Conservation (phyloP, 2,888 invertebrate genomes). For the Rotaria macrura region DNA sequence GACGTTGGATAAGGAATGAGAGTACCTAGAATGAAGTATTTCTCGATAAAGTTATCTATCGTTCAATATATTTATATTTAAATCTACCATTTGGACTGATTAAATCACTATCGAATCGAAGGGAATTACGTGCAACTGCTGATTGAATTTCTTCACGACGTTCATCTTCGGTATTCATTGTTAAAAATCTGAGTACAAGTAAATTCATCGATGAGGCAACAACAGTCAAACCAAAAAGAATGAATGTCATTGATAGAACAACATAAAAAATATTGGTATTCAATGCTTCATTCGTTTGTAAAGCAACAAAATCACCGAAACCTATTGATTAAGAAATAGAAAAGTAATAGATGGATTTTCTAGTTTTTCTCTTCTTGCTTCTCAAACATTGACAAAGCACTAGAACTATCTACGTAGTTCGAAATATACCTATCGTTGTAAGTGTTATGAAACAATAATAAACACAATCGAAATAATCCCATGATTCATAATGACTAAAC, state of each 20-base stretch:
- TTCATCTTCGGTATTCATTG: constrained; percentile 90
- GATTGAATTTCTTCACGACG: constrained; percentile 74
- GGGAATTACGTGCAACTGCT: background rate
- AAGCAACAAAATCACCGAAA: background rate
- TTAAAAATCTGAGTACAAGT: constrained; percentile 87
- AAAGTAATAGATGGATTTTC: background rate
- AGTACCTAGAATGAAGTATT: background rate
- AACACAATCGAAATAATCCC: constrained; percentile 76
- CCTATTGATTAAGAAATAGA: no score
- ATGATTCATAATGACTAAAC: constrained; percentile 73
- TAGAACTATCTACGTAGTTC: background rate
- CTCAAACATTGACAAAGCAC: no score
- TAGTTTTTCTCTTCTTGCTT: no score
- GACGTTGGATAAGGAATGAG: background rate
- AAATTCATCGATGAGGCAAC: constrained; percentile 96
- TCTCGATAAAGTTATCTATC: background rate
- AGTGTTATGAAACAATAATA: constrained; percentile 98
- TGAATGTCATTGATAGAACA: constrained; percentile 86
- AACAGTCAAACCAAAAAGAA: constrained; percentile 92
- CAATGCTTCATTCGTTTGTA: background rate
- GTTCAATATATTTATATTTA: no score
- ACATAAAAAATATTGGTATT: constrained; percentile 80
- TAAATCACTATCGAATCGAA: background rate
- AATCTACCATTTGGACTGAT: background rate
- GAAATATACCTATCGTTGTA: constrained; percentile 71